Percentiles rank a stretch among this genome's conserved stretches.
phyloP scores from a whole-genome alignment of 2,113 vertebrate genomes.

The Centrocercus urophasianus region DNA sequence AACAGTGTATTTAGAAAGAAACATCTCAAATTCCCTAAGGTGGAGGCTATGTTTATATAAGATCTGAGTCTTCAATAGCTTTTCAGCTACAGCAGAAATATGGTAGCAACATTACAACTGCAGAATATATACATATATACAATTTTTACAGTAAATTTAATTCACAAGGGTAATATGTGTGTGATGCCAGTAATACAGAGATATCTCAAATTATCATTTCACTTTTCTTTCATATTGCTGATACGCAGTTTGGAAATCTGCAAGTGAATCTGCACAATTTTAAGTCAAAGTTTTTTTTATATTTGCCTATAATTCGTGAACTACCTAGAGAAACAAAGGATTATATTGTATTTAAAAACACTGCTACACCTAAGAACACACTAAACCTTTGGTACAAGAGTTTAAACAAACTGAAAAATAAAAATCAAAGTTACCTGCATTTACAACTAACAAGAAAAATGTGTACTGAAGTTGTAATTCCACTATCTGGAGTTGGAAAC shows the following conservation, averaged over 20 bases:
- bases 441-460: neutral
- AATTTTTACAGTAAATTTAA: neutral
- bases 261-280: neutral
- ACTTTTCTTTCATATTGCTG: neutral
- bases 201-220: neutral
- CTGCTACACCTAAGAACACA: neutral
- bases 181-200: neutral
- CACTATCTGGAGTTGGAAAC: neutral
- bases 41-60: neutral
- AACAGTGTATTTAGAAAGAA: neutral
- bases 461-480: neutral
- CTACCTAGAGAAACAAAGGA: neutral
- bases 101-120: neutral
- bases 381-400: neutral
- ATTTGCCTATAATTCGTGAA: neutral
- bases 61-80: accelerated
- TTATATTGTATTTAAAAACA: neutral
- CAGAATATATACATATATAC: neutral
- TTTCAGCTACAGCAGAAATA: neutral
- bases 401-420: neutral
- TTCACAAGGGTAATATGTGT: neutral
- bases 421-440: neutral
- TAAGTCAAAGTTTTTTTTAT: neutral
- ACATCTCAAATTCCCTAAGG: accelerated
- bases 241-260: neutral